Percentiles rank a stretch among this genome's conserved stretches.
Conservation (phyloP, 2,888 invertebrate species). For the Ectemnius lituratus region DNA sequence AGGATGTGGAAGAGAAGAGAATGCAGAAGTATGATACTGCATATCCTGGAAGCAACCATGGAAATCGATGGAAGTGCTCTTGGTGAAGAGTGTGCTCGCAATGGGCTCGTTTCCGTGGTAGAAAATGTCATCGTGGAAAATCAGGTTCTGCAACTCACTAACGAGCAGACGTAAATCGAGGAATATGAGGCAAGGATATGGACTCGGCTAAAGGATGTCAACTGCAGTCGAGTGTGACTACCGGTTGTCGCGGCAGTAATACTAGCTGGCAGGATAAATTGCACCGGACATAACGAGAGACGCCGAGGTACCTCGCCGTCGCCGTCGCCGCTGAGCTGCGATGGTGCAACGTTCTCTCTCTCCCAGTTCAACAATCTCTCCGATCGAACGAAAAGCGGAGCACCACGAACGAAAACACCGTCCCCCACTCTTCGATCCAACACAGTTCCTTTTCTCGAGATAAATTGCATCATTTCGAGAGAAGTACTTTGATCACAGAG, state of each 20-base stretch:
- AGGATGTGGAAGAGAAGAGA: no score
- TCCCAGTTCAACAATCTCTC: constrained; percentile 14
- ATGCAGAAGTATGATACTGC: no score
- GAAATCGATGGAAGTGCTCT: no score
- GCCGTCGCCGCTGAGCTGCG: not conserved
- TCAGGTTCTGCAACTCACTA: constrained; percentile 46
- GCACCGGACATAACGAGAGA: constrained; percentile 48
- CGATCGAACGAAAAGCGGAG: not conserved
- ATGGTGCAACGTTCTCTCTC: constrained; percentile 39
- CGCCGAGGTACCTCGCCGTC: constrained; percentile 36
- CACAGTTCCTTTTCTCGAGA: no score
- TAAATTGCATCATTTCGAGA: no score
- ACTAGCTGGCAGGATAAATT: constrained; percentile 57
- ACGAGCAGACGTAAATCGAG: constrained; percentile 47
- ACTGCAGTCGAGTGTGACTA: constrained; percentile 60
- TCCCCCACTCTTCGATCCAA: no score
- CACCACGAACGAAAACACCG: no score
- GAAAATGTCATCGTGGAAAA: constrained; percentile 49
- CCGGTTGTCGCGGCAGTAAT: constrained; percentile 54
- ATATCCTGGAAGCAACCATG: no score
- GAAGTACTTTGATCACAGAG: no score
- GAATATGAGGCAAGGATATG: constrained; percentile 41
- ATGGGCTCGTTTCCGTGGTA: not conserved
- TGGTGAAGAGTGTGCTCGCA: no score
- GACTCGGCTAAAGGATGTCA: constrained; percentile 55